phyloP scores from a whole-genome alignment of 2,113 vertebrate genomes.

The Podarcis raffonei region DNA sequence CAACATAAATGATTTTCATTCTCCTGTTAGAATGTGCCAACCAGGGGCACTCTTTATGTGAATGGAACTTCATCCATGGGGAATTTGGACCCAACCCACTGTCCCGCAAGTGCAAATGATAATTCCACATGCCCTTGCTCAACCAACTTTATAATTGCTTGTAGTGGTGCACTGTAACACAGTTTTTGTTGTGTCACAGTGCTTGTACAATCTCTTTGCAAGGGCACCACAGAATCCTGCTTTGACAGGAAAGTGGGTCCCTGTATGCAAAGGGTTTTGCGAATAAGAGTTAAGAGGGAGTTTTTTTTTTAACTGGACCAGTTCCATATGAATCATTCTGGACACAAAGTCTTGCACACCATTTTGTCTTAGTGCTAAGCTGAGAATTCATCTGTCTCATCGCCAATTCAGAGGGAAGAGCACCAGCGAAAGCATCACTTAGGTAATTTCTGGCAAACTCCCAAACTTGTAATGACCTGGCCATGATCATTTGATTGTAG shows the following conservation, averaged over 20 bases:
- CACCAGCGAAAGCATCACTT: slow-evolving; percentile 8
- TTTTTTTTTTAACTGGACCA: not conserved
- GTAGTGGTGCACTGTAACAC: not conserved
- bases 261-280: too few relatives aligned
- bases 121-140: not conserved
- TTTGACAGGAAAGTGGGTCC: not conserved
- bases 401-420: not conserved
- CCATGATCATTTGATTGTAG: slow-evolving; percentile 25
- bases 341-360: not conserved
- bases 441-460: slow-evolving; percentile 27
- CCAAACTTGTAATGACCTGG: slow-evolving; percentile 26
- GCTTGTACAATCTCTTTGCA: not conserved
- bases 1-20: too few relatives aligned
- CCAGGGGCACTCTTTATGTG: too few relatives aligned
- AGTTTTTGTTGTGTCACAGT: not conserved
- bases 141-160: not conserved
- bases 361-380: not conserved
- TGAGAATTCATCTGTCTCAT: not conserved
- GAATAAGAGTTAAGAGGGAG: not conserved
- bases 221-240: not conserved
- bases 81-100: too few relatives aligned
- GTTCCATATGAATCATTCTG: not conserved
- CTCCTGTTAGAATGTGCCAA: too few relatives aligned
- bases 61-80: too few relatives aligned
- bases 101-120: not conserved